Evolutionary conservation across 2,113 vertebrate genomes (phyloP), one percentile per base, ranked within the genome.

Genomic region (Tachysurus vachellii): DNA sequence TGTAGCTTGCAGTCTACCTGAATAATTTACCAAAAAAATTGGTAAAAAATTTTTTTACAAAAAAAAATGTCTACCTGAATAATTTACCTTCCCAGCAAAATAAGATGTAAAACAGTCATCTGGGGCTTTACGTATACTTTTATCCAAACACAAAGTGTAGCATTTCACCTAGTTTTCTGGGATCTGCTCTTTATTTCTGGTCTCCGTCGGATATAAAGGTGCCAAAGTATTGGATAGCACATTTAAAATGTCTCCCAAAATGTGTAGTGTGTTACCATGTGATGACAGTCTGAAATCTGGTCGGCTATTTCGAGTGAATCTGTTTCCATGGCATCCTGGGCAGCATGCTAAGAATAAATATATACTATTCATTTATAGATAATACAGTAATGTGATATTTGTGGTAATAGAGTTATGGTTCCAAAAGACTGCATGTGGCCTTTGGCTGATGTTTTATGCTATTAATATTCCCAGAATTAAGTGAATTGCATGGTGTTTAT

Each of bases 1-100:
- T 57, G 13, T 50, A 44, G 89, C 95, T 97, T 97, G 96, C 96
- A 97, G 0, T 96, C 36, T 36, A 36, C 36, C 36, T 92, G 95
- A 91, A 97, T 94, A 90, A 96, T 95, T 88, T 95, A 94, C 92
- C 95, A 36, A 36, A 36, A 36, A 36, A 36, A 36, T n/a, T n/a
- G n/a, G n/a, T n/a, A n/a, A n/a, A n/a, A n/a, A n/a, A n/a, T n/a
- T n/a, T n/a, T n/a, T n/a, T n/a, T n/a, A n/a, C n/a, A 36, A 36
- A 36, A 36, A 36, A 36, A 36, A 36, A 36, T 1, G 36, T 36
- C 36, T 36, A 36, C 36, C 36, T 92, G 95, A 91, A 97, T 94
- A 90, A 96, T 95, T 88, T 95, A 94, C 92, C 95, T 95, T 85
- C 96, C 94, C n/a, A 96, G 28, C 57, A 44, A 57, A 56, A 47